Conservation (phyloP, 2,888 invertebrate species). For the Odontocolon sp. region DNA sequence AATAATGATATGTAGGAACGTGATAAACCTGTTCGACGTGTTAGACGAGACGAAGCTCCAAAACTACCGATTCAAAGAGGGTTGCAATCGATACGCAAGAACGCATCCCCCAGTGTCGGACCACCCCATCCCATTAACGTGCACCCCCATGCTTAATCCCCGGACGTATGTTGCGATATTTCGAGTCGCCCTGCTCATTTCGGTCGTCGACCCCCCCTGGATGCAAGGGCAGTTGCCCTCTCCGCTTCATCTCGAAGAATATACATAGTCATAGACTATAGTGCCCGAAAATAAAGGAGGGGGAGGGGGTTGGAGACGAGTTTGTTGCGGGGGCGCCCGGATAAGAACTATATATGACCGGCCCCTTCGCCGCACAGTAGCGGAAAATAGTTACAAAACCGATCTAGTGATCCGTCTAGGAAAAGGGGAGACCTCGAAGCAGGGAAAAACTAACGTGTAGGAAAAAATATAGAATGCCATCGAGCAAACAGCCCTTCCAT, state of each 20-base stretch:
- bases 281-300: slow-evolving; percentile 14
- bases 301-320: slow-evolving; percentile 23
- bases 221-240: slow-evolving; percentile 37
- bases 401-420: slow-evolving; percentile 62
- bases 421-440: slow-evolving; percentile 42
- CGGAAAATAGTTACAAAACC: slow-evolving; percentile 78
- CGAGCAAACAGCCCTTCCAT: slow-evolving; percentile 8
- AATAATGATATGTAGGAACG: neutral
- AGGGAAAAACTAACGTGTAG: neutral
- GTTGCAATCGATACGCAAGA: slow-evolving; percentile 53
- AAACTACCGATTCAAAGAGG: slow-evolving; percentile 10
- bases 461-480: slow-evolving; percentile 45
- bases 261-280: slow-evolving; percentile 69
- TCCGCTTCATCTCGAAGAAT: slow-evolving; percentile 49
- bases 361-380: slow-evolving; percentile 58
- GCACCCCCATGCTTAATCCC: slow-evolving; percentile 69
- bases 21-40: slow-evolving; percentile 57
- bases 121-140: slow-evolving; percentile 61
- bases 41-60: neutral
- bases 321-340: slow-evolving; percentile 55
- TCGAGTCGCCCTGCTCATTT: slow-evolving; percentile 59
- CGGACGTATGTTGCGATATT: slow-evolving; percentile 71
- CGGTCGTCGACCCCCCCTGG: slow-evolving; percentile 50
- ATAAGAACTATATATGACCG: slow-evolving; percentile 15
- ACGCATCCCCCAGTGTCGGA: slow-evolving; percentile 19